Evolutionary conservation across 2,888 invertebrate genomes (phyloP), one percentile per base, ranked within the genome.

Genomic region (Ophion ellenae): DNA sequence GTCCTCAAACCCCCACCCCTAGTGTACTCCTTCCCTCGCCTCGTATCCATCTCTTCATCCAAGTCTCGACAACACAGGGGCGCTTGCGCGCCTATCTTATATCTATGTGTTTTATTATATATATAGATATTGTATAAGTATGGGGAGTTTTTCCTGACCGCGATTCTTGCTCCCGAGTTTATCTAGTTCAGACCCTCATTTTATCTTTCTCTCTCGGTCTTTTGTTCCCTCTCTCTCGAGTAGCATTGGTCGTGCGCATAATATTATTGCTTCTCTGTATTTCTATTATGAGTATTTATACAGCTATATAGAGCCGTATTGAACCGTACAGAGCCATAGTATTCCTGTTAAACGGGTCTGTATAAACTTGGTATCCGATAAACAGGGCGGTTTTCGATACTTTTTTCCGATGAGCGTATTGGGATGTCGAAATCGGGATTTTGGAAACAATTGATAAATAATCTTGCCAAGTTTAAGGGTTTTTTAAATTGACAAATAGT

Each of bases 131-230:
- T 36, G 20, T 28, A 14, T 14, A n/a, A 47, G 61, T 61, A 61
- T 40, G 57, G 57, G 53, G 70, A 70, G 63, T 82, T 79, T 82
- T 85, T 79, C 77, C 78, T 78, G 78, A 78, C 67, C 81, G 73
- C 73, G 71, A 74, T 79, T 81, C 81, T 73, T 69, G 47, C 64
- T 47, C 78, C 64, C 74, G 74, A 78, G 69, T 80, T 32, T 74
- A 70, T 78, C 67, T 73, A 69, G 78, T 70, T 70, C 78, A 78
- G 78, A 40, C 78, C 83, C 84, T 88, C 87, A 87, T 85, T 75
- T 66, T 86, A 40, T 9, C 40, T 9, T 40, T 40, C 40, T 40
- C 40, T 40, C 40, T 40, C 40, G 40, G 32, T 14, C 24, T 57
- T 57, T 61, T n/a, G 17, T 17, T 36, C 32, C 32, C 69, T 69